phyloP scores from a whole-genome alignment of 2,888 invertebrate species.

The Protodeltote pygarga region DNA sequence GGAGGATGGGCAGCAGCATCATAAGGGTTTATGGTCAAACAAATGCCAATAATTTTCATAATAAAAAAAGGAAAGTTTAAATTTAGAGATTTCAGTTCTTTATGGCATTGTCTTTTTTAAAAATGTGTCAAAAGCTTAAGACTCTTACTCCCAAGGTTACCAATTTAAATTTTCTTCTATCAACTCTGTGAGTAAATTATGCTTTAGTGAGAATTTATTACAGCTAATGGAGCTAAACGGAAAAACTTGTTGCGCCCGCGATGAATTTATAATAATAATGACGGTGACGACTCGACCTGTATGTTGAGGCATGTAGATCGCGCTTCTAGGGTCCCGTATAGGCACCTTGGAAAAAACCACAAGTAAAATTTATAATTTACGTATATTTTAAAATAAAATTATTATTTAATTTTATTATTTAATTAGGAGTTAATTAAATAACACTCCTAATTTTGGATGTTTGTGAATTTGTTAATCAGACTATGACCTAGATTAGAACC shows the following conservation, averaged over 20 bases:
- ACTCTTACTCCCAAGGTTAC: slow-evolving; percentile 15
- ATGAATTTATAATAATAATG: slow-evolving; percentile 68
- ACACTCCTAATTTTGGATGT: too few species aligned
- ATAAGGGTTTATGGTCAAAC: too few species aligned
- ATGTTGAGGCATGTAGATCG: slow-evolving; percentile 58
- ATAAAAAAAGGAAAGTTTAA: too few species aligned
- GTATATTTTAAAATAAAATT: not conserved
- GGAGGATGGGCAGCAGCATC: too few species aligned
- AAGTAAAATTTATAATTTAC: not conserved
- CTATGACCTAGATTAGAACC: too few species aligned
- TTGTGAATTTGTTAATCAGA: too few species aligned
- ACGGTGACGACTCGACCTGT: slow-evolving; percentile 63
- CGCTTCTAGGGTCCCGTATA: slow-evolving; percentile 53
- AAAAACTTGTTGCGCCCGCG: slow-evolving; percentile 61
- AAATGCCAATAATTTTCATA: too few species aligned
- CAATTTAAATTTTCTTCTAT: slow-evolving; percentile 17
- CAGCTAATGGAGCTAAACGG: slow-evolving; percentile 58
- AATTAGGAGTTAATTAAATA: too few species aligned
- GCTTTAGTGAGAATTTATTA: slow-evolving; percentile 43
- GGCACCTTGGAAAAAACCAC: not conserved
- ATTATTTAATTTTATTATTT: too few species aligned
- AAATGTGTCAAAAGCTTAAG: too few species aligned
- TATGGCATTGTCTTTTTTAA: too few species aligned
- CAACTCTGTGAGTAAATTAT: slow-evolving; percentile 26
- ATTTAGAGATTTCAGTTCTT: too few species aligned